Base-by-base conservation (phyloP, 2,888 invertebrate genomes). In the Orchesella flavescens region DNA sequence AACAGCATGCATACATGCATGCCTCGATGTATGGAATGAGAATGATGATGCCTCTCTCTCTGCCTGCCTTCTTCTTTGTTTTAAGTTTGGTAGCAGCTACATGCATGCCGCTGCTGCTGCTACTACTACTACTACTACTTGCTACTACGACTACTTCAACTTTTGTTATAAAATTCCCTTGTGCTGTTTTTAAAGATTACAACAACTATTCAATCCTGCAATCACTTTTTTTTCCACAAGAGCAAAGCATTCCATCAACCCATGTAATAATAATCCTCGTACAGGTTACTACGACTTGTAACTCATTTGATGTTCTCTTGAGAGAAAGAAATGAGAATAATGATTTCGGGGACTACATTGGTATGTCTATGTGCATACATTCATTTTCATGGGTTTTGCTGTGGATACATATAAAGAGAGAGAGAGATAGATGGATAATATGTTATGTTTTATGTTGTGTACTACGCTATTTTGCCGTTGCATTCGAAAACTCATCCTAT, bases 131-230 rank as follows among this genome's bases (percentile, higher is more conserved):
- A 3, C 49, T 49, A 3, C 49, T 49, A 49, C 49, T 49, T 44
- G 19, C 17, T 57, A 17, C 57, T 3, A 2, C 23, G 34, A 13
- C 59, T 59, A 23, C 63, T 73, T 19, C 46, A 21, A 61, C 53
- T 19, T n/a, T 43, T 75, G 55, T 46, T 68, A 66, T 68, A 68
- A 76, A 76, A 76, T 76, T 68, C 76, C 57, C 76, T 59, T 57
- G 68, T 59, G 76, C 76, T 76, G 76, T 76, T 76, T 76, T 76
- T 66, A 68, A 68, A 76, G 68, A 68, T 59, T 68, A 76, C 57
- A 59, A 44, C 43, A 44, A 66, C 66, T 66, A 43, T 43, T 43
- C 66, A 43, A 66, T 66, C 46, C 44, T 34, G 19, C 57, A 63
- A 65, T 75, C 75, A 63, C 63, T 63, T 55, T n/a, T 57, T 55